Evolutionary conservation across 2,113 vertebrate species (phyloP).

Genomic region (Prolemur simus): DNA sequence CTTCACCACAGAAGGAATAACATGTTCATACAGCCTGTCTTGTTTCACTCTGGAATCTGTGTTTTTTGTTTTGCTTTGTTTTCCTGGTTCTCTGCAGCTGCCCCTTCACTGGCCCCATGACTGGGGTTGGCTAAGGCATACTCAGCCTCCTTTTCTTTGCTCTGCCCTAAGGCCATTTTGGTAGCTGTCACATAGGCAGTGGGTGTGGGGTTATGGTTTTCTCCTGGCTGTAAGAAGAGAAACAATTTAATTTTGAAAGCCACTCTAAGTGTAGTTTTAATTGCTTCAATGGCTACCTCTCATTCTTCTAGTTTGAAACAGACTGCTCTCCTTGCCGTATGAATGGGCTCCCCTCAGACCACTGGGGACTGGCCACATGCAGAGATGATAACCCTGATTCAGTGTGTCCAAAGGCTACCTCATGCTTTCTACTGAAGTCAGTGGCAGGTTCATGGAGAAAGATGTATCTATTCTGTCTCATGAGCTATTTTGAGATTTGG

Average conservation of each 20-base stretch:
- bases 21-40: constrained; percentile 33
- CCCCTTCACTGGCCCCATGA: neutral
- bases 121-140: neutral
- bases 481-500: neutral
- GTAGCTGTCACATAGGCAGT: neutral
- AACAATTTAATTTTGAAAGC: neutral
- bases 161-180: neutral
- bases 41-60: constrained; percentile 26
- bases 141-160: neutral
- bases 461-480: neutral
- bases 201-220: neutral
- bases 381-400: too few relatives aligned
- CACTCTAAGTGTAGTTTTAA: neutral
- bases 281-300: neutral
- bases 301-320: neutral
- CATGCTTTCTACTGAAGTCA: neutral
- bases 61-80: neutral
- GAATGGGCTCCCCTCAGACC: too few relatives aligned
- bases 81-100: neutral
- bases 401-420: neutral
- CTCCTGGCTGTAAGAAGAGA: neutral
- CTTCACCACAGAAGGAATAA: constrained; percentile 62
- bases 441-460: neutral
- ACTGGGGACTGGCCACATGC: accelerated
- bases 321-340: neutral